phyloP scores from a whole-genome alignment of 2,797 vertebrate species.

The Micromesistius poutassou region DNA sequence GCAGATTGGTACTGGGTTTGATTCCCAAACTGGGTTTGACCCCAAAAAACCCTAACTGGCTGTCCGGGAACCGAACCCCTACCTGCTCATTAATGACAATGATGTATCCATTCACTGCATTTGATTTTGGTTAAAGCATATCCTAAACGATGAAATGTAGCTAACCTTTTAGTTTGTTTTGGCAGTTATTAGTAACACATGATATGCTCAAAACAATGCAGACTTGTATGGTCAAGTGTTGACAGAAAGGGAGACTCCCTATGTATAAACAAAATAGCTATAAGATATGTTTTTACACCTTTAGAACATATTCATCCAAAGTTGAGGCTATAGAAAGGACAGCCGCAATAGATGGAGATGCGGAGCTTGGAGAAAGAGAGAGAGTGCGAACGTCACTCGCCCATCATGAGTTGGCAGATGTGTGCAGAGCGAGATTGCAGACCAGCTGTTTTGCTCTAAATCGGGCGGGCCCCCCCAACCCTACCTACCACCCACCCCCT shows the following conservation, averaged over 20 bases:
- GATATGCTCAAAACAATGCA: neutral
- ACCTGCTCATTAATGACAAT: too few species aligned
- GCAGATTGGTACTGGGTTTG: too few species aligned
- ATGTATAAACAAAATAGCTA: neutral
- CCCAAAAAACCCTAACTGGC: neutral
- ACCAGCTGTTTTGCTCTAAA: conserved; percentile 49
- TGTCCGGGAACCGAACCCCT: neutral
- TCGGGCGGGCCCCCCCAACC: conserved; percentile 24
- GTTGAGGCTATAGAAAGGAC: neutral
- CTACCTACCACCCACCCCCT: conserved; percentile 38
- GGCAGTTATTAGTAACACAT: neutral
- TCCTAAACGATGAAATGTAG: neutral
- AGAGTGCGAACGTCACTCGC: conserved; percentile 29
- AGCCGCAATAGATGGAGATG: too few species aligned
- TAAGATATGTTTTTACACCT: neutral
- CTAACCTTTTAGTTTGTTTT: neutral
- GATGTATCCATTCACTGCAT: neutral
- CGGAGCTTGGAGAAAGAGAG: neutral
- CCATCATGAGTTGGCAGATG: conserved; percentile 48
- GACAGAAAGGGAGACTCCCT: neutral
- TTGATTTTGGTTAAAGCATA: neutral
- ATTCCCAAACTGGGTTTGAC: too few species aligned
- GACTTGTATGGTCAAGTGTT: neutral
- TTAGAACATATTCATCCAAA: neutral
- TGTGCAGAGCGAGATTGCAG: conserved; percentile 16